Evolutionary conservation across 2,888 invertebrate genomes (phyloP).

Genomic region (Dryobota labecula): DNA sequence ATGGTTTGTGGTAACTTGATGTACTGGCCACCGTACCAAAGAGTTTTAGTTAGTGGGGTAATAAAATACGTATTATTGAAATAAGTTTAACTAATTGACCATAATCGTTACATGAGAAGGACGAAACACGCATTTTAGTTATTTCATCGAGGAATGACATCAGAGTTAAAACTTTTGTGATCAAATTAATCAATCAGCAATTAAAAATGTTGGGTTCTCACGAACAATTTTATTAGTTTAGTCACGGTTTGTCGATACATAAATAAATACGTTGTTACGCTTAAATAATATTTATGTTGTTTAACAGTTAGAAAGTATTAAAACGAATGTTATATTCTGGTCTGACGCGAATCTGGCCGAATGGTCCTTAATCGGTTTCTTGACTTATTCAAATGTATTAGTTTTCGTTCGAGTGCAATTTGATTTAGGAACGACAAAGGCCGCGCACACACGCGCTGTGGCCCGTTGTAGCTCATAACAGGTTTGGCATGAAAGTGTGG

Average conservation of each 20-base stretch:
- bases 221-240: constrained; percentile 64
- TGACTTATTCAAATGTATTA: constrained; percentile 69
- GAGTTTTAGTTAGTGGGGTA: constrained; percentile 3
- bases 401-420: constrained; percentile 69
- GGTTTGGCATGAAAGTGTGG: constrained; percentile 78
- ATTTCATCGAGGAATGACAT: constrained; percentile 46
- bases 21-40: too few species aligned
- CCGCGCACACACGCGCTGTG: constrained; percentile 57
- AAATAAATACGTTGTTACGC: constrained; percentile 65
- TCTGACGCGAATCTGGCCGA: constrained; percentile 42
- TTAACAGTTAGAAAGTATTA: constrained; percentile 60
- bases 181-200: constrained; percentile 60
- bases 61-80: constrained; percentile 4
- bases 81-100: background rate
- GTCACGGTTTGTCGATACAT: constrained; percentile 65
- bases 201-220: constrained; percentile 61
- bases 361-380: constrained; percentile 61
- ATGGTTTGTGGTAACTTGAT: too few species aligned
- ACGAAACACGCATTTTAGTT: background rate
- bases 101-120: background rate
- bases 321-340: constrained; percentile 49
- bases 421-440: constrained; percentile 75
- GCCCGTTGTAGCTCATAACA: constrained; percentile 69
- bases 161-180: constrained; percentile 40
- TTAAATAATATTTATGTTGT: constrained; percentile 58